Evolutionary conservation across 2,888 invertebrate species (phyloP), one percentile per base, ranked within the genome.

Genomic region (Cataglyphis cursor): DNA sequence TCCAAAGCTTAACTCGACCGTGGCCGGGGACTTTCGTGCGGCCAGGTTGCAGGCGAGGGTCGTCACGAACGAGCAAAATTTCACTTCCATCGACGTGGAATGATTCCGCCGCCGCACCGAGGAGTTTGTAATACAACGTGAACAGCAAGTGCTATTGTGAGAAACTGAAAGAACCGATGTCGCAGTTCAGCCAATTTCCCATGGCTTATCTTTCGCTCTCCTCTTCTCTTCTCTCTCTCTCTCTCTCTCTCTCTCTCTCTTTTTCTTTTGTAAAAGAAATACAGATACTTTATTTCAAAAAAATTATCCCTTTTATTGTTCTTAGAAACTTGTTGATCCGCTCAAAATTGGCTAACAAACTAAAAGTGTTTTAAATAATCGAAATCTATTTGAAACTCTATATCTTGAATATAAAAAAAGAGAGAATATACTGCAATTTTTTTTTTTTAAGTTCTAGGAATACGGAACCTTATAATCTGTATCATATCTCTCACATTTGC

Each of bases 1-100:
- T 59, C 83, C 84, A 74, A 66, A 85, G 87, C 84, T 89, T 85
- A 89, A 85, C 83, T 73, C 75, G 85, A 80, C 59, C 84, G 83
- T 83, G 84, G 80, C 21, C 59, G 51, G 75, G 76, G 62, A 66
- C 72, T 86, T 82, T 84, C 81, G 65, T 76, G 75, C 86, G 68
- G 72, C 57, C 44, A 70, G 66, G 41, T 24, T 78, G 68, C 64
- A 51, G 74, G 62, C 80, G 73, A 83, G 81, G 86, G 81, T 84
- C 84, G 80, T 87, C 88, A 81, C 82, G 82, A 81, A 82, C 72
- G 65, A 44, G 41, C 76, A 76, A 81, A 86, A 82, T 83, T 85
- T 82, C 80, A 72, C 59, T 68, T 68, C 73, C 61, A 76, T 86
- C 78, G 83, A 75, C 83, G 54, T 76, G 86, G 84, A 83, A 86